Conservation (phyloP, 2,113 vertebrate species). For the Phycodurus eques region DNA sequence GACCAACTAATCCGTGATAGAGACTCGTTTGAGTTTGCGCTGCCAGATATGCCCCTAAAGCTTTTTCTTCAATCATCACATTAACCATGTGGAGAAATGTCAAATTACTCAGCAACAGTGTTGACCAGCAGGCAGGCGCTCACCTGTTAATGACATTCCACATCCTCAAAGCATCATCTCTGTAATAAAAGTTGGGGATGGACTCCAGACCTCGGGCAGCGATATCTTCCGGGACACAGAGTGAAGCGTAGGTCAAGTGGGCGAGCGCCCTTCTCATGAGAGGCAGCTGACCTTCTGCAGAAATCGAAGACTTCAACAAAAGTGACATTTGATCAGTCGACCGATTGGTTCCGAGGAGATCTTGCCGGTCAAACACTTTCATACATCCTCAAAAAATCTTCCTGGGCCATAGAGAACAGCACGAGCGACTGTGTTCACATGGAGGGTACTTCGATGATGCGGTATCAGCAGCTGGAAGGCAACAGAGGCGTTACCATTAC, state of each 20-base stretch:
- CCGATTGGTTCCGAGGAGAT: background rate
- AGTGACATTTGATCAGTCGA: background rate
- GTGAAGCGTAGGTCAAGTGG: conserved; percentile 10
- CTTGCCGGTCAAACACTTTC: background rate
- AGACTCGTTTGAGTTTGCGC: too few relatives aligned
- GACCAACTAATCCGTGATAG: too few relatives aligned
- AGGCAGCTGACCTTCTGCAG: background rate
- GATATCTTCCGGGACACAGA: conserved; percentile 23
- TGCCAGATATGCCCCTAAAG: too few relatives aligned
- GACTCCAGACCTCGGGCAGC: conserved; percentile 24
- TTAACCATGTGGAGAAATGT: too few relatives aligned
- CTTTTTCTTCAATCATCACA: too few relatives aligned
- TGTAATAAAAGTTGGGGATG: conserved; percentile 24
- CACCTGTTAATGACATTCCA: conserved; percentile 29
- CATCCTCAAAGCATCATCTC: conserved; percentile 28
- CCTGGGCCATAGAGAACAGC: background rate
- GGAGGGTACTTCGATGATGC: conserved; percentile 26
- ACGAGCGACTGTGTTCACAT: conserved; percentile 8
- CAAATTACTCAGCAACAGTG: background rate
- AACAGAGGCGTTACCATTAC: background rate
- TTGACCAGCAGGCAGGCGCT: too few relatives aligned
- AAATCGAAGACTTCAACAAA: background rate
- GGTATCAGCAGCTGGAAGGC: conserved; percentile 19
- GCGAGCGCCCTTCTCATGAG: background rate
- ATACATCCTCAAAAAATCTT: conserved; percentile 9